Conservation (phyloP, 2,888 invertebrate genomes). For the Lissocephala sabroskyi region DNA sequence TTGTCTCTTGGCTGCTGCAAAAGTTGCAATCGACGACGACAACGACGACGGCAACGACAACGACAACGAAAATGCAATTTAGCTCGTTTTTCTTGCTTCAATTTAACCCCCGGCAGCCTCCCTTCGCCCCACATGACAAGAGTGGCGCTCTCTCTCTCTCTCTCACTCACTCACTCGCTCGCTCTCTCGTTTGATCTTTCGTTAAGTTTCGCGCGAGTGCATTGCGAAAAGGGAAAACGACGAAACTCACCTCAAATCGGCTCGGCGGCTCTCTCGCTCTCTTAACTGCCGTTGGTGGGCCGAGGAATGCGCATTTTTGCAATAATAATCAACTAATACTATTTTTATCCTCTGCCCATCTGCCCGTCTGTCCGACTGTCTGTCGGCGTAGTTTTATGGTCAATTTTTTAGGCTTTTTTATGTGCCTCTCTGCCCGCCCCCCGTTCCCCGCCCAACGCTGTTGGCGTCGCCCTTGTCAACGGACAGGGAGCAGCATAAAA, state of each 20-base stretch:
- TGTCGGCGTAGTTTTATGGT: conserved; percentile 21
- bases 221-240: conserved; percentile 61
- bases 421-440: conserved; percentile 7
- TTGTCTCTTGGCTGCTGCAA: conserved; percentile 26
- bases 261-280: too few species aligned
- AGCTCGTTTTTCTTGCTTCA: conserved; percentile 63
- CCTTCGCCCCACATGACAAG: conserved; percentile 31
- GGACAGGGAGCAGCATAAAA: conserved; percentile 16
- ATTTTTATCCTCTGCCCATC: conserved; percentile 60
- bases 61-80: conserved; percentile 60
- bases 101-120: conserved; percentile 39
- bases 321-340: conserved; percentile 68
- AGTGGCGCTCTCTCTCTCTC: conserved; percentile 18
- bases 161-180: conserved; percentile 11
- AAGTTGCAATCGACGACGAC: conserved; percentile 33
- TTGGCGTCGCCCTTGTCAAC: conserved; percentile 6
- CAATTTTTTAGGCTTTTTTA: conserved; percentile 43
- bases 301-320: conserved; percentile 66
- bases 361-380: neutral
- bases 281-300: too few species aligned
- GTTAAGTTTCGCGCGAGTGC: conserved; percentile 15
- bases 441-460: neutral
- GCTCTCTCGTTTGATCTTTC: conserved; percentile 4
- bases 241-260: conserved; percentile 49
- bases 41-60: conserved; percentile 16